phyloP scores from a whole-genome alignment of 2,113 vertebrate genomes.

The Syngnathus scovelli region DNA sequence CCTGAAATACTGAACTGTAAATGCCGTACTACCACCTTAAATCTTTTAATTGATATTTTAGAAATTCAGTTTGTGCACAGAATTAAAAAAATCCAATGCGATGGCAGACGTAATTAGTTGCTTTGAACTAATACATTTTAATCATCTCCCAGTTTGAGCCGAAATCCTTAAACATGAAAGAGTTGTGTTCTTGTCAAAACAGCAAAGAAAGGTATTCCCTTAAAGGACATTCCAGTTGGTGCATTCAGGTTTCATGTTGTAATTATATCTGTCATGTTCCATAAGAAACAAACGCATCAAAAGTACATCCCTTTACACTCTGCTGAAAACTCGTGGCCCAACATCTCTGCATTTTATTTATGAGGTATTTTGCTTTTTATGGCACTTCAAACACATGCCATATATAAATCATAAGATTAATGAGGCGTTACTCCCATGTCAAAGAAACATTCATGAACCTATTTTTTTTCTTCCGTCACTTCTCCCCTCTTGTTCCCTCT shows the following conservation, averaged over 20 bases:
- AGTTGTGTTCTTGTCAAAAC: neutral
- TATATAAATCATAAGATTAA: slow-evolving; percentile 32
- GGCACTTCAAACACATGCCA: slow-evolving; percentile 29
- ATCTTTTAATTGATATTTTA: neutral
- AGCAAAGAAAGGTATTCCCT: neutral
- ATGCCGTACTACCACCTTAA: neutral
- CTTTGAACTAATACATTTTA: neutral
- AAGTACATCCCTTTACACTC: neutral
- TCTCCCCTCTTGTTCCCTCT: slow-evolving; percentile 9
- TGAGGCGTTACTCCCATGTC: slow-evolving; percentile 24
- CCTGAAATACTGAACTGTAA: neutral
- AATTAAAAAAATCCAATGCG: slow-evolving; percentile 1
- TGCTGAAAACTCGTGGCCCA: neutral
- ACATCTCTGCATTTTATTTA: slow-evolving; percentile 38
- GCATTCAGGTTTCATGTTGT: neutral
- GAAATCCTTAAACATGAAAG: neutral
- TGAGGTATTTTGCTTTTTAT: slow-evolving; percentile 25
- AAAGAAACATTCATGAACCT: slow-evolving; percentile 32
- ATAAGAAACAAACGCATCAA: slow-evolving; percentile 5
- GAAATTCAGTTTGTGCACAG: neutral
- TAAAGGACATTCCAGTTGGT: neutral
- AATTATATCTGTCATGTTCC: slow-evolving; percentile 1
- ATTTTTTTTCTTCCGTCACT: neutral
- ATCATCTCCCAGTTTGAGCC: neutral
- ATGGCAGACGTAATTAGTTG: neutral